phyloP scores from a whole-genome alignment of 2,113 vertebrate species.

The Platysternon megacephalum region DNA sequence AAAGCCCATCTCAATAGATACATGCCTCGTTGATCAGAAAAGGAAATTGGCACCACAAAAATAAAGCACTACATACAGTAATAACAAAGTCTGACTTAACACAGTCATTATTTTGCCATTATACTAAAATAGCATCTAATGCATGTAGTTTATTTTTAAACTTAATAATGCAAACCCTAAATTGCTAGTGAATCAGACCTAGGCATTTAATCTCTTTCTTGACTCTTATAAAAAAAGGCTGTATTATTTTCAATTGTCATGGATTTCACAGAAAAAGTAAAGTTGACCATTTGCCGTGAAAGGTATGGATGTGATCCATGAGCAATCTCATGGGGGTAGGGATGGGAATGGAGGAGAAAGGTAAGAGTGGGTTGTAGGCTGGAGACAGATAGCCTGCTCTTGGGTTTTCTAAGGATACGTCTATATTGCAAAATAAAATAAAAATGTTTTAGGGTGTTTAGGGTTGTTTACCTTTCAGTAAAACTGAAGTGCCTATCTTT shows the following conservation, averaged over 20 bases:
- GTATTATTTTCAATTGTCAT: conserved; percentile 9
- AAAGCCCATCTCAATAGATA: conserved; percentile 3
- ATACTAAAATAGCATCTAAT: conserved; percentile 62
- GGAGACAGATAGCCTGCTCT: not conserved
- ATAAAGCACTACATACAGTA: conserved; percentile 46
- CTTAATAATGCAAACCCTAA: conserved; percentile 45
- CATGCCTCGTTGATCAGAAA: not conserved
- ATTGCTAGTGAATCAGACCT: conserved; percentile 45
- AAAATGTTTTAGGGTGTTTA: too few relatives aligned
- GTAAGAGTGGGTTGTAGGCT: not conserved
- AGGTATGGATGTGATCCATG: not conserved
- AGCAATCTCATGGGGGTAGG: not conserved
- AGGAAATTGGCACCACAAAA: conserved; percentile 56
- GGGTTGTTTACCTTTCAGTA: not conserved
- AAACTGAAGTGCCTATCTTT: not conserved
- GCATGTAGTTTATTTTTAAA: conserved; percentile 64
- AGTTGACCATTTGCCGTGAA: not conserved
- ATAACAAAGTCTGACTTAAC: conserved; percentile 69
- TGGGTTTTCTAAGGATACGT: not conserved
- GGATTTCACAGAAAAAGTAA: not conserved
- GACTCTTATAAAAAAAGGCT: conserved; percentile 32
- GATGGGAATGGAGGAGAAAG: not conserved
- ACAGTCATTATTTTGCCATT: conserved; percentile 64
- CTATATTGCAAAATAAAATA: not conserved
- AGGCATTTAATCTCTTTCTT: conserved; percentile 43